Evolutionary conservation across 2,797 vertebrate genomes (phyloP).

Genomic region (Scleropages formosus): DNA sequence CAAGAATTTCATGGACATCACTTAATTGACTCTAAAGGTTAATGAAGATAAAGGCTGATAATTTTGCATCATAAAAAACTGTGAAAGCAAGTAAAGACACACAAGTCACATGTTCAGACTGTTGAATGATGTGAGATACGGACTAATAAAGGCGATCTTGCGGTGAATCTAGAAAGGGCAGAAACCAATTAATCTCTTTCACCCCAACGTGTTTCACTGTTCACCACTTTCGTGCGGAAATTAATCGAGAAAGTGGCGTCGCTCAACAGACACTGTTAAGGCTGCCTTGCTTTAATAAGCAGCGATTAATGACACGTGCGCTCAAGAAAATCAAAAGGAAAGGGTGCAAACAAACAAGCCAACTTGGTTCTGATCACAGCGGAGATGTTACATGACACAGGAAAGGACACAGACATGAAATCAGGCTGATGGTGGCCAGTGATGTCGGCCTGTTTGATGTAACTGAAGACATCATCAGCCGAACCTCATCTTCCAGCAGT

Average conservation of each 20-base stretch:
- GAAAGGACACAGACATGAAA: background rate
- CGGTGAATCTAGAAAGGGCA: background rate
- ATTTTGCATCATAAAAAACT: background rate
- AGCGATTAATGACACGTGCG: background rate
- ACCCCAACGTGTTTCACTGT: background rate
- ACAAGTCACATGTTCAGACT: background rate
- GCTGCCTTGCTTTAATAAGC: background rate
- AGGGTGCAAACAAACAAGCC: background rate
- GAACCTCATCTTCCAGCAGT: no score
- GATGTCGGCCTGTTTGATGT: background rate
- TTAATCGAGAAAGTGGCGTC: no score
- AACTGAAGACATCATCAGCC: background rate
- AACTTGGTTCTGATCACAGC: background rate
- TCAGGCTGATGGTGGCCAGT: no score
- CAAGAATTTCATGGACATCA: background rate
- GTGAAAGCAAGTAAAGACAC: background rate
- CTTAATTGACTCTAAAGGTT: constrained; percentile 22
- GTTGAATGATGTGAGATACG: background rate
- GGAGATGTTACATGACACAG: background rate
- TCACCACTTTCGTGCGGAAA: no score
- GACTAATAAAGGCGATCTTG: background rate
- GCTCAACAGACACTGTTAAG: background rate
- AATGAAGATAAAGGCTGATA: background rate
- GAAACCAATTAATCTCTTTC: background rate
- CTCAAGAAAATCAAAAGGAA: background rate